phyloP scores from a whole-genome alignment of 2,797 vertebrate species.

The Lacerta viridis region DNA sequence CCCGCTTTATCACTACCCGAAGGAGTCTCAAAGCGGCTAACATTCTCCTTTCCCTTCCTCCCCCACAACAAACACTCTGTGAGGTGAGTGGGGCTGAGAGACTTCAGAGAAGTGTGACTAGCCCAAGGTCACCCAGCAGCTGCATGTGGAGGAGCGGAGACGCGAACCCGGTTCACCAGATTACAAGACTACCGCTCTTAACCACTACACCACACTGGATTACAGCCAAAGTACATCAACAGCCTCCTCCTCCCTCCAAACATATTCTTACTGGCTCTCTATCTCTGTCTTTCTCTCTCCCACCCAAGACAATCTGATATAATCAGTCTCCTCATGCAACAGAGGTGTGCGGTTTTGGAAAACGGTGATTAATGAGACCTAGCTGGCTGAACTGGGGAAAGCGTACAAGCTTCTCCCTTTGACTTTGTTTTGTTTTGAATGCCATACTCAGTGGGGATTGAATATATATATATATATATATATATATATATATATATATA shows the following conservation, averaged over 20 bases:
- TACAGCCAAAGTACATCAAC: not conserved
- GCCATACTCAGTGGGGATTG: conserved; percentile 29
- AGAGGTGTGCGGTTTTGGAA: not conserved
- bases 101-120: too few relatives aligned
- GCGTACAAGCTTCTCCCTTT: not conserved
- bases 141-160: too few relatives aligned
- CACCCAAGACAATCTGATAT: not conserved
- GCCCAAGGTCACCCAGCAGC: too few relatives aligned
- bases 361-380: not conserved
- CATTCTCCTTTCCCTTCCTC: too few relatives aligned
- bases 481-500: not conserved
- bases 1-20: too few relatives aligned
- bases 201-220: too few relatives aligned
- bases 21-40: too few relatives aligned
- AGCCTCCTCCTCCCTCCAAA: not conserved
- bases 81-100: too few relatives aligned
- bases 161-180: too few relatives aligned
- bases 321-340: conserved; percentile 34
- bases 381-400: conserved; percentile 37
- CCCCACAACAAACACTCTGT: too few relatives aligned
- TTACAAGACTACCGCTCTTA: too few relatives aligned
- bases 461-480: conserved; percentile 17
- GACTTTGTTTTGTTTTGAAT: conserved; percentile 48
- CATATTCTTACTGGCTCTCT: not conserved
- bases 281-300: too few relatives aligned